Conservation (phyloP, 37 sponge, comb jelly and placozoan species). For the Beroe ovata region DNA sequence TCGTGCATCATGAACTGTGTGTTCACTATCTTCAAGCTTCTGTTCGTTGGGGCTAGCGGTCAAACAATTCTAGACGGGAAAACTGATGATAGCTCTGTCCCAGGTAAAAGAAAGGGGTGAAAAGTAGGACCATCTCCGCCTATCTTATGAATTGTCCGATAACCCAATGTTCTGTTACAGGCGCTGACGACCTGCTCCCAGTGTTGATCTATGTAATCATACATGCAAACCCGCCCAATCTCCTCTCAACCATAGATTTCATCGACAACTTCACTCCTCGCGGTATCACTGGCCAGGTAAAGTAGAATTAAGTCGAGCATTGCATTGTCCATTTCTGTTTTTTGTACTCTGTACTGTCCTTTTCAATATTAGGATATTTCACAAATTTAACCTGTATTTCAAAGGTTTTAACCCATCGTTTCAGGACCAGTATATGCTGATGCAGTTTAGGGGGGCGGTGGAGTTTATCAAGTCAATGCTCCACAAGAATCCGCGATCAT, state of each 20-base stretch:
- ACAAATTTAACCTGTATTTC: not conserved
- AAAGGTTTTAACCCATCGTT: not conserved
- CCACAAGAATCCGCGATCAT: slow-evolving; percentile 36
- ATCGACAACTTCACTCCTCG: slow-evolving; percentile 75
- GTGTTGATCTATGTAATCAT: slow-evolving; percentile 84
- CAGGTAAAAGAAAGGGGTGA: not conserved
- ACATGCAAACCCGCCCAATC: slow-evolving; percentile 84
- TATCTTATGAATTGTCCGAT: no score
- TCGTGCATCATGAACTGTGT: slow-evolving; percentile 77
- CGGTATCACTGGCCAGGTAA: slow-evolving; percentile 72
- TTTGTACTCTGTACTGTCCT: not conserved
- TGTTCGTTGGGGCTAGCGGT: slow-evolving; percentile 70
- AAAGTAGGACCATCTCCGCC: no score
- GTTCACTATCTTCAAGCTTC: slow-evolving; percentile 74
- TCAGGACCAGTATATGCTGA: slow-evolving; percentile 83
- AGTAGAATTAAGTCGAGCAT: not conserved
- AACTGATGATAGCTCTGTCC: slow-evolving; percentile 54
- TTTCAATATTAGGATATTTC: not conserved
- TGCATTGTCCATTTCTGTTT: not conserved
- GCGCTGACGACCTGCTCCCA: slow-evolving; percentile 91
- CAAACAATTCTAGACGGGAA: slow-evolving; percentile 25
- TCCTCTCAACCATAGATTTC: slow-evolving; percentile 84
- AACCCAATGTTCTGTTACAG: slow-evolving; percentile 64
- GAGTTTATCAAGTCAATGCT: slow-evolving; percentile 81
- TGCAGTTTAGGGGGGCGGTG: slow-evolving; percentile 83